These are phyloP conservation scores for Chanos chanos DNA, from an alignment of 2,797 vertebrate species.

Conservation along the genomic window DNA sequence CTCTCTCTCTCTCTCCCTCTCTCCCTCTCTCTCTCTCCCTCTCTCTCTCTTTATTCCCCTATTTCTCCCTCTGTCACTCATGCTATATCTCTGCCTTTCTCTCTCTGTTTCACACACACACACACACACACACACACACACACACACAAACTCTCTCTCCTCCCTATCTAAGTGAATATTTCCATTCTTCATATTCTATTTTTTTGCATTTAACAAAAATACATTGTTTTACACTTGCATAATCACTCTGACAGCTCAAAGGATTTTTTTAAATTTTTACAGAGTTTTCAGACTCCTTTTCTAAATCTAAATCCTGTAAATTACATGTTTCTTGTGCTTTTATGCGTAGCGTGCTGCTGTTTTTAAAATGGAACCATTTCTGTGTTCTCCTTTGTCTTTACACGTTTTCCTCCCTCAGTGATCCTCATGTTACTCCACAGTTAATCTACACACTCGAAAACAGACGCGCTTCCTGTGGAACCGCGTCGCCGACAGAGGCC, in stretches of 20 bases:
- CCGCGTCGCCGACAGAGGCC: too few relatives aligned
- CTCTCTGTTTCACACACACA: neutral
- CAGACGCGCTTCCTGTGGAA: too few relatives aligned
- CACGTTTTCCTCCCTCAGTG: too few relatives aligned
- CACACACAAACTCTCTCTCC: too few relatives aligned
- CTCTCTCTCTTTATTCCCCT: neutral
- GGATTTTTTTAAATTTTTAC: neutral
- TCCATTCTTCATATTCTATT: neutral
- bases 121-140: neutral
- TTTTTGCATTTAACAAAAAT: neutral
- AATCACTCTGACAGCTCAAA: neutral
- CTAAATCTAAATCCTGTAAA: too few relatives aligned
- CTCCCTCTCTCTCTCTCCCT: neutral
- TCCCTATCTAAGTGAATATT: neutral
- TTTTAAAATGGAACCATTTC: slow-evolving; percentile 37
- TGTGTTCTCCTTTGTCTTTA: slow-evolving; percentile 43
- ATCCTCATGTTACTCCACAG: too few relatives aligned
- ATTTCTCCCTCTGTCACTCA: neutral
- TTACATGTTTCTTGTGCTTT: too few relatives aligned
- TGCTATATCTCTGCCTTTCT: slow-evolving; percentile 1
- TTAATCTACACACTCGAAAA: too few relatives aligned
- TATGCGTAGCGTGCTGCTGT: neutral
- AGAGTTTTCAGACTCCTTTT: neutral
- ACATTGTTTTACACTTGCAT: too few relatives aligned
- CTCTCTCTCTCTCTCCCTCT: neutral